A percentile compares a stretch with the other conserved stretches of the same genome.
Evolutionary conservation across 2,113 vertebrate genomes (phyloP).

Genomic region (Pygoscelis adeliae): DNA sequence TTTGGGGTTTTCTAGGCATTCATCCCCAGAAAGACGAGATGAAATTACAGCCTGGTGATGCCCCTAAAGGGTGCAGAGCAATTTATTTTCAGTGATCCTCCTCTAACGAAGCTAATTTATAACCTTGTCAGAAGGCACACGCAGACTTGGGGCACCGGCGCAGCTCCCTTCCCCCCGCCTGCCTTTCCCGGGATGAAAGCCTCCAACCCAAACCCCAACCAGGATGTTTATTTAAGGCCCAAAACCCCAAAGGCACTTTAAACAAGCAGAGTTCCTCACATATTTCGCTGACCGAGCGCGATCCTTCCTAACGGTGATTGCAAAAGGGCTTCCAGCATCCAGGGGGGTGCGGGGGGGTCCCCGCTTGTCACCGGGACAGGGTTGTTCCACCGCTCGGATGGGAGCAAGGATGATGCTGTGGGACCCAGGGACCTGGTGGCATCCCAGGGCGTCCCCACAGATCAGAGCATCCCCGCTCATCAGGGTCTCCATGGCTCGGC

Average conservation of each 20-base stretch:
- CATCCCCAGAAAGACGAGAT: background rate
- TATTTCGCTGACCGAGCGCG: background rate
- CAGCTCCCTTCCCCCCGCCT: background rate
- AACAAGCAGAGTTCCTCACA: conserved; percentile 27
- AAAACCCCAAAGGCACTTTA: conserved; percentile 36
- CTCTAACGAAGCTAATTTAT: conserved; percentile 59
- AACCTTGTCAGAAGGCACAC: conserved; percentile 37
- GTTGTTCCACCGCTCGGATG: rapidly evolving
- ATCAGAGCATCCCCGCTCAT: background rate
- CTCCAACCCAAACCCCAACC: conserved; percentile 15
- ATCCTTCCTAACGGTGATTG: background rate
- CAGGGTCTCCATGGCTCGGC: background rate
- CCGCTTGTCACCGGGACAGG: background rate
- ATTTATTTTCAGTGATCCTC: conserved; percentile 48
- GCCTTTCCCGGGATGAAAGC: background rate
- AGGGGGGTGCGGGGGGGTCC: rapidly evolving
- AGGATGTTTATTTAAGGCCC: conserved; percentile 50
- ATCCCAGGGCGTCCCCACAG: background rate
- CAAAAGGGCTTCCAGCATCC: background rate
- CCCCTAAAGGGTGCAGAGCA: conserved; percentile 14
- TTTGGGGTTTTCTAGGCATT: background rate
- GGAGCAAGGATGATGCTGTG: background rate
- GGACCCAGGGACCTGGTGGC: background rate
- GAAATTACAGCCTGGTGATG: background rate
- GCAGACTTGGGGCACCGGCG: background rate